Evolutionary conservation across 2,113 vertebrate genomes (phyloP), one percentile per base, ranked within the genome.

Genomic region (rabbit (Oryctolagus cuniculus)): DNA sequence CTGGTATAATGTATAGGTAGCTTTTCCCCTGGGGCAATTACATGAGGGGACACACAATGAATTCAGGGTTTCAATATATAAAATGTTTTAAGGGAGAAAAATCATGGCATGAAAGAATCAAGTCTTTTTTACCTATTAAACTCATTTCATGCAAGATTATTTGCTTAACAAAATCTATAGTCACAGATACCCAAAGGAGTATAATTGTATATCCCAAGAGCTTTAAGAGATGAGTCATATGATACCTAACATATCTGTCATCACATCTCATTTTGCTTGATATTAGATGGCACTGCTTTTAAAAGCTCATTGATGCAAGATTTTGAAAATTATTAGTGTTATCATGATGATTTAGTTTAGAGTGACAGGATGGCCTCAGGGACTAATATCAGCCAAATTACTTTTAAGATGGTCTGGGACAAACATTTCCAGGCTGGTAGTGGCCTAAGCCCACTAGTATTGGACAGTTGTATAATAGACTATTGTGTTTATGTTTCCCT

Each of bases 381-480:
- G 66, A 92, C 74, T 90, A 80, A 92, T 89, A 55, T n/a, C 11
- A 80, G 36, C 29, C 58, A 61, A 78, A 29, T 91, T 77, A 72
- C 89, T 94, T 84, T 88, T 81, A 89, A 75, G 70, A 87, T 93
- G 72, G 83, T 36, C 74, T 84, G 44, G 24, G 70, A 55, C 19
- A 44, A 66, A 85, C 31, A 81, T 29, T 74, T 64, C 51, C 73
- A 55, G 44, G 24, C 51, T 93, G 77, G 69, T 69, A 55, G 66
- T 77, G 82, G 58, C n/a, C 74, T 58, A 84, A 96, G 29, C 3
- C 22, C 24, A 74, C 94, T 92, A 67, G 44, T 44, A 2, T 27
- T 70, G 69, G 88, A 73, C 25, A 87, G 44, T 67, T 80, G 70
- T 81, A 58, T 31, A 84, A 61, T 11, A 82, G 19, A 16, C 64